Evolutionary conservation across 2,888 invertebrate species (phyloP), one percentile per base, ranked within the genome.

Genomic region (Plutella xylostella): DNA sequence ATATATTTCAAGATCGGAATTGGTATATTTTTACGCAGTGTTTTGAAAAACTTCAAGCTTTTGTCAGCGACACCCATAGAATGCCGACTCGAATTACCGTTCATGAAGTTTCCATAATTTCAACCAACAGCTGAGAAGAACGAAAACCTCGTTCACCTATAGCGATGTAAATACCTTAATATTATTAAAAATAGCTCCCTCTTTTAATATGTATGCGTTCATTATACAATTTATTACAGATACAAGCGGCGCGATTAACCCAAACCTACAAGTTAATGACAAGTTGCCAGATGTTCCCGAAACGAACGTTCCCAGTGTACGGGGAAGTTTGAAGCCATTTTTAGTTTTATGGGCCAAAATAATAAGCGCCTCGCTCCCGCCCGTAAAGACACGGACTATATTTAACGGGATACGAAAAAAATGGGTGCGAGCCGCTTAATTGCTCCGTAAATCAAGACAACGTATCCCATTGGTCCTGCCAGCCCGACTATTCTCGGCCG

Each of bases 381-480:
- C 34, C 19, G 28, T 28, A 28, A 28, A 35, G 40, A 45, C 28
- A 3, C 22, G 3, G 28, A 28, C 28, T 28, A 28, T 28, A 28
- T 28, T 28, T 28, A 28, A 12, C 38, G 39, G 22, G 20, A 31
- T 31, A 9, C 33, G 42, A 45, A 45, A 51, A 54, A 54, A 51
- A 51, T 45, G 30, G 28, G 43, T 50, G 46, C 41, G 50, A 51
- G 49, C 40, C 45, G 44, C 47, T 51, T 53, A 57, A 57, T 57
- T 53, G 55, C 51, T 50, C 49, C 46, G 48, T 56, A 56, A 56
- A 56, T 56, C 53, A 55, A 53, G 52, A 49, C 53, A 48, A 52
- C 48, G 53, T 53, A 39, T 45, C 48, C 33, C 40, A 20, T 25
- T 38, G 44, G 30, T 25, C 18, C 49, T 21, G 31, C 30, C 22